Base-by-base conservation (phyloP, 2,113 vertebrate species). In the Herpetotheres cachinnans region DNA sequence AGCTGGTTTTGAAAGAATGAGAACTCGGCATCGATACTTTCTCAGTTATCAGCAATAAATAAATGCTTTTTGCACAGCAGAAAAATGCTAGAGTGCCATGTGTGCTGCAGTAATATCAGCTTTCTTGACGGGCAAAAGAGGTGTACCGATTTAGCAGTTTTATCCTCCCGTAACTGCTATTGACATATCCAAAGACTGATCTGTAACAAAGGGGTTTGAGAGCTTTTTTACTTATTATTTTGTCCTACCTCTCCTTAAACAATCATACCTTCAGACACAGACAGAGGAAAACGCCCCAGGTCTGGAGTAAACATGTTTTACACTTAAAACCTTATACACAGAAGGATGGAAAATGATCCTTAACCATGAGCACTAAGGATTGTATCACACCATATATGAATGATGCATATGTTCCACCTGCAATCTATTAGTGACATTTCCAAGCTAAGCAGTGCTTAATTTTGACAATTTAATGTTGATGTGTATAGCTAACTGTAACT, bases 361-460 rank as follows among this genome's bases (percentile, higher is more conserved):
- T 65, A 83, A 46, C 13, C 7, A 8, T 46, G 61, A 67, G 14
- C n/a, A 15, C 18, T 29, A 36, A 30, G 16, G 30, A 36, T 14
- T 65, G 40, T 11, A 13, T 32, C 0, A 0, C 25, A 18, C 16
- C 10, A 27, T 0, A 0, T 9, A 27, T 14, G 25, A 71, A 44
- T 7, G 42, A 36, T 3, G 3, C 18, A 3, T 5, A 16, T 16
- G 11, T 11, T 54, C 56, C 59, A 82, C 26, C 16, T 84, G 32
- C 47, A 46, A 46, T 4, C 18, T 59, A 4, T 16, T 25, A 29
- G 13, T 3, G 13, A 49, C 22, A 25, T 66, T 91, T 73, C 50
- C 62, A 46, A 86, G 46, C 18, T 66, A 40, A 32, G 26, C 44
- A 86, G 10, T 38, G 32, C 22, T 73, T 69, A 2, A 70, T 73